Conservation (phyloP, 2,888 invertebrate genomes). For the Palloptera scutellata region DNA sequence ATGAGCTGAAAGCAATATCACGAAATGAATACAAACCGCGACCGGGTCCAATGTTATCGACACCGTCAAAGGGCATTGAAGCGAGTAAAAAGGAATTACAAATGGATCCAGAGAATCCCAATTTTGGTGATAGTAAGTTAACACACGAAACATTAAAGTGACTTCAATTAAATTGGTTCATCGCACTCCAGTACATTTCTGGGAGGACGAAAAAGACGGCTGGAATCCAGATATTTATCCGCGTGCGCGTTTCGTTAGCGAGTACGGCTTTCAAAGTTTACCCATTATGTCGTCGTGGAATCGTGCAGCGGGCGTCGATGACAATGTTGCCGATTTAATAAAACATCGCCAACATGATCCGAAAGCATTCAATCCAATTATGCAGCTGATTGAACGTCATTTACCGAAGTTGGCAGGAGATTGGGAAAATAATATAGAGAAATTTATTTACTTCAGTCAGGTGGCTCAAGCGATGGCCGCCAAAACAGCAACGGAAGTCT, state of each 20-base stretch:
- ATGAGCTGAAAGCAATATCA: conserved; percentile 66
- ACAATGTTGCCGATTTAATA: conserved; percentile 72
- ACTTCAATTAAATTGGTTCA: neutral
- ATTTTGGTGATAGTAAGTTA: conserved; percentile 82
- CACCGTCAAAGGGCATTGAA: conserved; percentile 86
- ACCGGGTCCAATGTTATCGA: conserved; percentile 75
- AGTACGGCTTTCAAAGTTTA: conserved; percentile 93
- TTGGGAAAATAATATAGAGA: conserved; percentile 69
- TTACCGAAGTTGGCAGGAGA: conserved; percentile 70
- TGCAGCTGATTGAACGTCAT: conserved; percentile 69
- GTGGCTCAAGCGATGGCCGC: conserved; percentile 87
- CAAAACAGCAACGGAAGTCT: conserved; percentile 83
- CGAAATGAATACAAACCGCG: conserved; percentile 53
- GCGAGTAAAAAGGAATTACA: conserved; percentile 79
- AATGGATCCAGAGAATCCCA: conserved; percentile 76
- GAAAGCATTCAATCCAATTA: conserved; percentile 73
- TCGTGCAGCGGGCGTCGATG: conserved; percentile 67
- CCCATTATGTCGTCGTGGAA: conserved; percentile 78
- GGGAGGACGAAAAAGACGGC: conserved; percentile 81
- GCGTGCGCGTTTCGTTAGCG: conserved; percentile 87
- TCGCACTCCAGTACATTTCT: conserved; percentile 76
- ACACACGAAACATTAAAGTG: too few relatives aligned
- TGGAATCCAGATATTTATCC: conserved; percentile 82
- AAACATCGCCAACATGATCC: conserved; percentile 87
- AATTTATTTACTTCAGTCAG: conserved; percentile 85